Percentiles rank a stretch among this genome's conserved stretches.
Conservation (phyloP, 2,888 invertebrate genomes). For the Tryphoninae sp. region DNA sequence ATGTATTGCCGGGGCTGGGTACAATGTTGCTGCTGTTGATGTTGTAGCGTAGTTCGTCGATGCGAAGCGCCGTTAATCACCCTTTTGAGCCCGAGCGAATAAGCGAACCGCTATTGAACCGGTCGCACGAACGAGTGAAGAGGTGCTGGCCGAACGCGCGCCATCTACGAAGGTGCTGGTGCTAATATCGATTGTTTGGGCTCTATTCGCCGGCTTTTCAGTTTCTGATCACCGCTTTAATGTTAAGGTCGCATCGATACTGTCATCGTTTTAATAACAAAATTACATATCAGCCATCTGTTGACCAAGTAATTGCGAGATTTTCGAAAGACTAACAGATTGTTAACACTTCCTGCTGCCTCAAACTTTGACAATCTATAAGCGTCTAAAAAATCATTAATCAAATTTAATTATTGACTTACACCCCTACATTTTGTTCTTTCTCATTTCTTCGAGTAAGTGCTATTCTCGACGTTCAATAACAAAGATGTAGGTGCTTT, state of each 20-base stretch:
- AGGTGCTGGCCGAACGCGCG: slow-evolving; percentile 12
- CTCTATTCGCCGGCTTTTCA: slow-evolving; percentile 31
- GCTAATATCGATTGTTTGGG: slow-evolving; percentile 37
- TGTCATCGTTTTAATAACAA: neutral
- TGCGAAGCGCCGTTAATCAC: slow-evolving; percentile 61
- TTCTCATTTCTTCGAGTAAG: slow-evolving; percentile 65
- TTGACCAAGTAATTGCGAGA: too few relatives aligned
- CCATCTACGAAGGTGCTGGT: slow-evolving; percentile 36
- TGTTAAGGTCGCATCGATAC: neutral
- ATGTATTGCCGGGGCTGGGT: slow-evolving; percentile 33
- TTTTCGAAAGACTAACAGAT: too few relatives aligned
- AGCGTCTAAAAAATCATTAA: neutral
- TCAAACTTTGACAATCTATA: neutral
- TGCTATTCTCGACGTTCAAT: slow-evolving; percentile 32
- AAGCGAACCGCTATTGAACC: slow-evolving; percentile 62
- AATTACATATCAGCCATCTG: too few relatives aligned
- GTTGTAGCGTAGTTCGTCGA: slow-evolving; percentile 30
- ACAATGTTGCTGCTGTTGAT: slow-evolving; percentile 31
- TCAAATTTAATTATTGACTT: neutral
- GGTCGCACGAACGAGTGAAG: slow-evolving; percentile 45
- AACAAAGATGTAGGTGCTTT: slow-evolving; percentile 45
- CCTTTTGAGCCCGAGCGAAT: slow-evolving; percentile 58
- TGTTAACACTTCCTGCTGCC: too few relatives aligned
- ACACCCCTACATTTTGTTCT: slow-evolving; percentile 53
- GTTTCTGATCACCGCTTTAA: slow-evolving; percentile 15